Evolutionary conservation across 1,140 invertebrate genomes (phyloP).

Genomic region (Trypoxylus dichotomus): DNA sequence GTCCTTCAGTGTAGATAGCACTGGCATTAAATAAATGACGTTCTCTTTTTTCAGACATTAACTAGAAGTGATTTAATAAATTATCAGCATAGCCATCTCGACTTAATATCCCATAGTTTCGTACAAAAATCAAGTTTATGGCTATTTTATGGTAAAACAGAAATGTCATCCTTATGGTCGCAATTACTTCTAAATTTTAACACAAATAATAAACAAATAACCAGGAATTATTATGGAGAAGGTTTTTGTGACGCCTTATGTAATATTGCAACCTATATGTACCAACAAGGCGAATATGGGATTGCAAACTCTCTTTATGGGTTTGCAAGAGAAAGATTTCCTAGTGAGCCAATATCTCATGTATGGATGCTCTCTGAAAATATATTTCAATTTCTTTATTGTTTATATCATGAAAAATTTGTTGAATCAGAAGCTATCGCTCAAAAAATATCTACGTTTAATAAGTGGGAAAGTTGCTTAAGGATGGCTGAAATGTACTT

Average conservation of each 20-base stretch:
- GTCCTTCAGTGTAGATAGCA: too few relatives aligned
- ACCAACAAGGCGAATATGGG: constrained; percentile 64
- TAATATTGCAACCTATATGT: constrained; percentile 66
- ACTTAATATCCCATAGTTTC: constrained; percentile 76
- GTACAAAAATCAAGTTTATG: constrained; percentile 82
- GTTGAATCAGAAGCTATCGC: constrained; percentile 74
- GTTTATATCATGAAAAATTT: constrained; percentile 72
- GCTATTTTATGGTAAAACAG: constrained; percentile 83
- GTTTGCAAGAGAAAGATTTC: constrained; percentile 64
- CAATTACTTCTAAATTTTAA: constrained; percentile 79
- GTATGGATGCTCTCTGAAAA: constrained; percentile 73
- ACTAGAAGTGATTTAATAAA: constrained; percentile 84
- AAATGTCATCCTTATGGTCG: constrained; percentile 75
- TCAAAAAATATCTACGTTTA: constrained; percentile 69
- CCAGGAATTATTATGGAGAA: constrained; percentile 67
- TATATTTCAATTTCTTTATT: constrained; percentile 61
- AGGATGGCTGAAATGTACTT: constrained; percentile 69
- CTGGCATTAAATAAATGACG: too few relatives aligned
- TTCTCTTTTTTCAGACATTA: constrained; percentile 66
- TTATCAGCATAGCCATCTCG: constrained; percentile 79
- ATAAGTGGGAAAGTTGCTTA: constrained; percentile 68
- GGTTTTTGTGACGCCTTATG: constrained; percentile 72
- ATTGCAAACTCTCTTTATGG: constrained; percentile 59
- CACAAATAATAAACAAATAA: constrained; percentile 56
- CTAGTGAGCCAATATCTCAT: constrained; percentile 61